Percentiles rank a stretch among this genome's conserved stretches.
These are phyloP conservation scores for Parazoanthus darwini DNA, from an alignment of 92 coral and sea anemone species.

Conservation along the genomic window DNA sequence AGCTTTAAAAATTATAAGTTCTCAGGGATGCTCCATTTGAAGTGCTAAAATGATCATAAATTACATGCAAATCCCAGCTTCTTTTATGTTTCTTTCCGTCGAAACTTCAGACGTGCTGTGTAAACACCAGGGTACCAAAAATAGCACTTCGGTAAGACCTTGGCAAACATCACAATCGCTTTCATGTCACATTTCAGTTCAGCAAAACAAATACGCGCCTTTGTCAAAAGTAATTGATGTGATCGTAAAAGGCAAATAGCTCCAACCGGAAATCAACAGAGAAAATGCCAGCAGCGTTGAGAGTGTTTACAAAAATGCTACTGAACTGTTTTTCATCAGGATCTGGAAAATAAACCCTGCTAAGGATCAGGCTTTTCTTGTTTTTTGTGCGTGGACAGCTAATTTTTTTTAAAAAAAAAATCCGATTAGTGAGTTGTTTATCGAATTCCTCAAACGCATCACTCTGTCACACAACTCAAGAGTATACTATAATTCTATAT, in stretches of 20 bases:
- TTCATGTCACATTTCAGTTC: constrained; percentile 17
- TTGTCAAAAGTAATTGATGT: neutral
- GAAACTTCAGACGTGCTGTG: constrained; percentile 3
- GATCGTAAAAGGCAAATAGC: constrained; percentile 7
- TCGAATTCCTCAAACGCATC: too few species aligned
- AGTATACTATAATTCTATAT: too few species aligned
- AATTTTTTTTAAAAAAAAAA: neutral
- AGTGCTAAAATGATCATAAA: neutral
- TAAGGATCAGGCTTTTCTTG: neutral
- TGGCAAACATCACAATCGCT: constrained; percentile 28
- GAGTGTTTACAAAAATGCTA: neutral
- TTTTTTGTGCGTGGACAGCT: neutral
- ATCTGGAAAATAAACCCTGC: neutral
- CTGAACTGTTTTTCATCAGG: constrained; percentile 8
- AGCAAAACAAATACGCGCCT: constrained; percentile 19
- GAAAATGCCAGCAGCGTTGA: neutral
- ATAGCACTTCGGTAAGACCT: constrained; percentile 4
- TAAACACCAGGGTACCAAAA: neutral
- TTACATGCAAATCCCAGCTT: neutral
- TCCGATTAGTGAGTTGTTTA: neutral
- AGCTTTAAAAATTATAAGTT: too few species aligned
- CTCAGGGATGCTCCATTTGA: neutral
- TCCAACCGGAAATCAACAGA: constrained; percentile 19
- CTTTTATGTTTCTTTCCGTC: neutral
- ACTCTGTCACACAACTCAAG: neutral